A percentile compares a stretch with the other conserved stretches of the same genome.
Evolutionary conservation across 2,888 invertebrate species (phyloP).

Genomic region (Steromphala cineraria): DNA sequence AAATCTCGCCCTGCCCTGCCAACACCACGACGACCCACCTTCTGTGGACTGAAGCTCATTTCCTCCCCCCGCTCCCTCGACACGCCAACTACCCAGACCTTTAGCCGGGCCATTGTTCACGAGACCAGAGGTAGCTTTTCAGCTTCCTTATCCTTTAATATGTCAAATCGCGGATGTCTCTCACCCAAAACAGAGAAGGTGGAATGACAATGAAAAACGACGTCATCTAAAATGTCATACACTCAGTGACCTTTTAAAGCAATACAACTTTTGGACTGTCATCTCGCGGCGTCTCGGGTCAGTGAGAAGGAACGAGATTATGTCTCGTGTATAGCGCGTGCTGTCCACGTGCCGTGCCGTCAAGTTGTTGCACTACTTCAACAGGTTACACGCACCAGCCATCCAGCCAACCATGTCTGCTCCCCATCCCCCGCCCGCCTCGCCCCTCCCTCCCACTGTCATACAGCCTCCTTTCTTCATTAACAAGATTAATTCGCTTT

Average conservation of each 20-base stretch:
- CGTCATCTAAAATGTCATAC: not conserved
- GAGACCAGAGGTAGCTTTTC: not conserved
- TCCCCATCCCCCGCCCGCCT: too few species aligned
- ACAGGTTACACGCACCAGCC: constrained; percentile 7
- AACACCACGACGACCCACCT: not conserved
- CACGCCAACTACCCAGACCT: constrained; percentile 3
- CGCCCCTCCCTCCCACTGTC: too few species aligned
- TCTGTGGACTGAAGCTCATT: not conserved
- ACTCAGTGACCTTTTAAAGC: not conserved
- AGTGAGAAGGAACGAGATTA: constrained; percentile 2
- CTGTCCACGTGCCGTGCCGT: not conserved
- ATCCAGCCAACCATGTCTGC: too few species aligned
- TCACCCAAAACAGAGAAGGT: not conserved
- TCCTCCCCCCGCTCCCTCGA: not conserved
- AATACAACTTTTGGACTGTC: not conserved
- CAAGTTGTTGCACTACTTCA: not conserved
- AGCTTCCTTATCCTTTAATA: not conserved
- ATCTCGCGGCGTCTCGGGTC: constrained; percentile 6
- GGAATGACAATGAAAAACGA: not conserved
- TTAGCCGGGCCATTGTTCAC: not conserved
- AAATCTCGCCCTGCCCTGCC: not conserved
- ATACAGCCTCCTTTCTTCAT: too few species aligned
- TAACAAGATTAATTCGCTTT: too few species aligned
- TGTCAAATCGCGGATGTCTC: constrained; percentile 1
- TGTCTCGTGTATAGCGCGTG: constrained; percentile 5